A percentile compares a stretch with the other conserved stretches of the same genome.
These are phyloP conservation scores for Arenaria interpres DNA, from an alignment of 2,113 vertebrate genomes.

Conservation along the genomic window DNA sequence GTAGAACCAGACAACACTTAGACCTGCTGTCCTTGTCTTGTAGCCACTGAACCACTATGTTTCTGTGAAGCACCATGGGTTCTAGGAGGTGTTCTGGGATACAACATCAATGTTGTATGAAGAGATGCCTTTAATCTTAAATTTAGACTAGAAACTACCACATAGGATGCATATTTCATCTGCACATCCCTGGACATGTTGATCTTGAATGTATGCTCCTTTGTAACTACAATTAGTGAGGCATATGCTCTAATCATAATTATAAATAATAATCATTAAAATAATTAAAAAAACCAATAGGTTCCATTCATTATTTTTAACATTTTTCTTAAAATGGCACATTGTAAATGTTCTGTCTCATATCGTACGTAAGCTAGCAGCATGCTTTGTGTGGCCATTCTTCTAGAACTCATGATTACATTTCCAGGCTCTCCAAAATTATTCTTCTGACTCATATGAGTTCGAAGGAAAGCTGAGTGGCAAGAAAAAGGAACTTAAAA, in stretches of 20 bases:
- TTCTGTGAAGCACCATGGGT: not conserved
- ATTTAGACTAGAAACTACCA: not conserved
- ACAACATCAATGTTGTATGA: not conserved
- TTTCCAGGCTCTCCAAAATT: not conserved
- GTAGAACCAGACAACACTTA: not conserved
- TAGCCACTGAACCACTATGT: not conserved
- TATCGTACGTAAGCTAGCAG: not conserved
- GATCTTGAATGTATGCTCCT: not conserved
- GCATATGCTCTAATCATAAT: not conserved
- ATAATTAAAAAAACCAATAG: not conserved
- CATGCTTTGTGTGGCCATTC: not conserved
- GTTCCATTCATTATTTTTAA: not conserved
- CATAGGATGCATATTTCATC: not conserved
- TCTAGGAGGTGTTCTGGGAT: not conserved
- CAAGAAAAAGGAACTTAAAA: not conserved
- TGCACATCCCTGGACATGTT: not conserved
- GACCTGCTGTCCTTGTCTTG: not conserved
- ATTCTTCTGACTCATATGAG: not conserved
- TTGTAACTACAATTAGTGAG: not conserved
- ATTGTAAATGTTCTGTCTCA: not conserved
- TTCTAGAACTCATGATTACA: not conserved
- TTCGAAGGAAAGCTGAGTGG: not conserved
- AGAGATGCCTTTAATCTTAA: not conserved
- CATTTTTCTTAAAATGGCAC: not conserved
- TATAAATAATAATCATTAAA: not conserved